Conservation (phyloP, 2,797 vertebrate species). For the Eulemur coronatus region DNA sequence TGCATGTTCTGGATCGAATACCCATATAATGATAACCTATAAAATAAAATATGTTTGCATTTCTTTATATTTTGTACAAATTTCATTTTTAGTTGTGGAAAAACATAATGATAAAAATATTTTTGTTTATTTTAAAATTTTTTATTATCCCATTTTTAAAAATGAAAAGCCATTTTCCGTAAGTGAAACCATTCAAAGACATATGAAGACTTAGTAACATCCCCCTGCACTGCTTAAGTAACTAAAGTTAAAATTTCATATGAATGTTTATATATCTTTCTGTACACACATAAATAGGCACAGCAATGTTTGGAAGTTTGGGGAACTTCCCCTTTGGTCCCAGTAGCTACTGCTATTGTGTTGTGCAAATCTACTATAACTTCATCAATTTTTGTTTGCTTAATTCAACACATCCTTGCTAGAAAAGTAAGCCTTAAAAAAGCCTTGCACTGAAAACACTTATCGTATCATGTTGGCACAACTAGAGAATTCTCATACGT, state of each 20-base stretch:
- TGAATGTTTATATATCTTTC: neutral
- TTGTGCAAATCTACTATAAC: neutral
- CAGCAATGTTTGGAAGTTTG: neutral
- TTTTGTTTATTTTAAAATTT: neutral
- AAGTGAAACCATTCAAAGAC: neutral
- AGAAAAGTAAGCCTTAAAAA: neutral
- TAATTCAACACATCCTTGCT: neutral
- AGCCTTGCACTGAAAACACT: neutral
- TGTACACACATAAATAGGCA: neutral
- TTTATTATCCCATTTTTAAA: neutral
- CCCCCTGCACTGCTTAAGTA: neutral
- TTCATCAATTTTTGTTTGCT: neutral
- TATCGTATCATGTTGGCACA: neutral
- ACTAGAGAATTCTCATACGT: neutral
- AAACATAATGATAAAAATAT: neutral
- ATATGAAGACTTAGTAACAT: neutral
- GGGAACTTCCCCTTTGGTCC: neutral
- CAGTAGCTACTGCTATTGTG: too few species aligned
- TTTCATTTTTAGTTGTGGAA: neutral
- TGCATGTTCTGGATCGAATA: constrained; percentile 73
- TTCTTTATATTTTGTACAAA: constrained; percentile 38
- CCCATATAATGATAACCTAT: constrained; percentile 46
- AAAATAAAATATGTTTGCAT: constrained; percentile 24
- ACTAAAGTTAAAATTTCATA: neutral
- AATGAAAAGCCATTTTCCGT: constrained; percentile 13